phyloP scores from a whole-genome alignment of 2,888 invertebrate species.

The Chironomus tentans region DNA sequence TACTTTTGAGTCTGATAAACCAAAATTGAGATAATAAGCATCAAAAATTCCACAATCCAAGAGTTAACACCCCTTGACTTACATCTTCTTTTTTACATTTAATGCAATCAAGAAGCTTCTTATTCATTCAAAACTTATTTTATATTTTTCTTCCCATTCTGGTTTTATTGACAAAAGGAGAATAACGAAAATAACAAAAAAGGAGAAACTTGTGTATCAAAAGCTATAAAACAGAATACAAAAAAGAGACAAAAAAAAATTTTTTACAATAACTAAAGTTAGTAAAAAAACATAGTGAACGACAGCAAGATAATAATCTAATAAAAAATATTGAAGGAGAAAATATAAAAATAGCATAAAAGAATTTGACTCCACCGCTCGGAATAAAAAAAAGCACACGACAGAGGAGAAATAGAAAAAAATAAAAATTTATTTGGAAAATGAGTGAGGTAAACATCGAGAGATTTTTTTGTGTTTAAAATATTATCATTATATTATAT shows the following conservation, averaged over 20 bases:
- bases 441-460: slow-evolving; percentile 7
- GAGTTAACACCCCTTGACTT: too few species aligned
- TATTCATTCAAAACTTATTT: too few species aligned
- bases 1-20: too few species aligned
- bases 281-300: not conserved
- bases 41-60: too few species aligned
- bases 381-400: not conserved
- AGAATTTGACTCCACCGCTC: not conserved
- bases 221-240: too few species aligned
- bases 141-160: too few species aligned
- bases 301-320: not conserved
- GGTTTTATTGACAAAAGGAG: too few species aligned
- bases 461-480: not conserved
- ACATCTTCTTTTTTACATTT: too few species aligned
- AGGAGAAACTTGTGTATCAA: too few species aligned
- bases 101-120: too few species aligned
- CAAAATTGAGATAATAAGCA: too few species aligned
- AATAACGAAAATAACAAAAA: too few species aligned
- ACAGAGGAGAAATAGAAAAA: not conserved
- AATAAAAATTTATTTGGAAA: not conserved
- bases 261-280: not conserved
- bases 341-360: not conserved
- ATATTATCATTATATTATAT: not conserved
- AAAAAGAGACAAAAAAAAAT: not conserved
- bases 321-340: not conserved